phyloP scores from a whole-genome alignment of 2,888 invertebrate genomes.

The Hypolimnas misippus region DNA sequence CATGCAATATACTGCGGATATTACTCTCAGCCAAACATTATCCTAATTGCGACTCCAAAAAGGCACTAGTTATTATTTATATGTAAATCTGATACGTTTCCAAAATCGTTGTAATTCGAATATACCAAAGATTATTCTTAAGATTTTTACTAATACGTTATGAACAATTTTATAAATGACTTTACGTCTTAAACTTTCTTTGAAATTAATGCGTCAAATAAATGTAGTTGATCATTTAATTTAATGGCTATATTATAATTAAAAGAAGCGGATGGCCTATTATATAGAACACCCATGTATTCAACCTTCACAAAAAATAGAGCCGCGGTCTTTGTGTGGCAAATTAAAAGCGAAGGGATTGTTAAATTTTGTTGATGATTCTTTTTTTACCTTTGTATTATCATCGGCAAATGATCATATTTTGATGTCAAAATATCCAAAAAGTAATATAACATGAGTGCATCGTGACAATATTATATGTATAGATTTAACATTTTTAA shows the following conservation, averaged over 20 bases:
- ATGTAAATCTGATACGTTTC: slow-evolving; percentile 57
- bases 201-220: not conserved
- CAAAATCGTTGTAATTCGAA: slow-evolving; percentile 58
- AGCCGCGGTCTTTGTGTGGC: too few relatives aligned
- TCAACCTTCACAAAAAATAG: too few relatives aligned
- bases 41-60: slow-evolving; percentile 62
- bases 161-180: not conserved
- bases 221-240: not conserved
- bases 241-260: not conserved
- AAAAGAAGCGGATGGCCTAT: not conserved
- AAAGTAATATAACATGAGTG: not conserved
- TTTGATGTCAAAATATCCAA: not conserved
- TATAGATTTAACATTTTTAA: slow-evolving; percentile 10
- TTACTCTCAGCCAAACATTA: slow-evolving; percentile 40
- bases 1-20: slow-evolving; percentile 30
- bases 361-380: too few relatives aligned
- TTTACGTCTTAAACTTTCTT: not conserved
- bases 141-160: slow-evolving; percentile 2
- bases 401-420: not conserved
- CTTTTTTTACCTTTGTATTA: not conserved
- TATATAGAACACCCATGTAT: too few relatives aligned
- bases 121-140: slow-evolving; percentile 25
- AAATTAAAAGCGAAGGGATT: too few relatives aligned
- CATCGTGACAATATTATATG: not conserved
- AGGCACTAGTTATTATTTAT: slow-evolving; percentile 70